Evolutionary conservation across 2,797 vertebrate genomes (phyloP).

Genomic region (Chrosomus eos): DNA sequence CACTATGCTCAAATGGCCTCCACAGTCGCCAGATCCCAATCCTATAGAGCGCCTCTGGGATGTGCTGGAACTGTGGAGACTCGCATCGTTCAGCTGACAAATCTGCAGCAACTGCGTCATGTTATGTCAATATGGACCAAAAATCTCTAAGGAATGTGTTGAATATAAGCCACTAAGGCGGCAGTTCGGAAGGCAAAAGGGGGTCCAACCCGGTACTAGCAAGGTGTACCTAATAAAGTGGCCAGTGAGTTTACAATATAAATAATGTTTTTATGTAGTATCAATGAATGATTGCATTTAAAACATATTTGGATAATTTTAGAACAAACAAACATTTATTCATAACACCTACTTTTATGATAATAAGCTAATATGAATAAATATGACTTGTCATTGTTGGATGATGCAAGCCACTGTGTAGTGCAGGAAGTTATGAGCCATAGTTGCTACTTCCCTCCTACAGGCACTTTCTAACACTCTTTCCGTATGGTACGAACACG

Average conservation of each 20-base stretch:
- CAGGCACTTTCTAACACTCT: constrained; percentile 26
- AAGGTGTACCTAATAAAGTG: not conserved
- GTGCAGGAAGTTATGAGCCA: not conserved
- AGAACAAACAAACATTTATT: no score
- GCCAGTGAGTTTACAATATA: not conserved
- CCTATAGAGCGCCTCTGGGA: no score
- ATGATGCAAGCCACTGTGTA: not conserved
- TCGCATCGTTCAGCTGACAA: not conserved
- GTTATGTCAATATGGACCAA: not conserved
- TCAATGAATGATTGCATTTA: no score
- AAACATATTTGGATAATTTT: no score
- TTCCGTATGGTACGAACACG: not conserved
- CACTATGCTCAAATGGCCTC: not conserved
- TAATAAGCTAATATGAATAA: not conserved
- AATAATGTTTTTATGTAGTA: no score
- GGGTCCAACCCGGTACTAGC: no score
- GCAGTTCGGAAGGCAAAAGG: not conserved
- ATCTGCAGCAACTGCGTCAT: not conserved
- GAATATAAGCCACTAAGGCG: not conserved
- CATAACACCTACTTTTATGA: no score
- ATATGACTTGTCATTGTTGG: not conserved
- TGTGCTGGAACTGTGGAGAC: no score
- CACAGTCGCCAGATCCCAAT: not conserved
- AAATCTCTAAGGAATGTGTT: not conserved
- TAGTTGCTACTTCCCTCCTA: not conserved